Percentiles rank a stretch among this genome's conserved stretches.
phyloP scores from a whole-genome alignment of 1,140 invertebrate species.

The Asbolus verrucosus region DNA sequence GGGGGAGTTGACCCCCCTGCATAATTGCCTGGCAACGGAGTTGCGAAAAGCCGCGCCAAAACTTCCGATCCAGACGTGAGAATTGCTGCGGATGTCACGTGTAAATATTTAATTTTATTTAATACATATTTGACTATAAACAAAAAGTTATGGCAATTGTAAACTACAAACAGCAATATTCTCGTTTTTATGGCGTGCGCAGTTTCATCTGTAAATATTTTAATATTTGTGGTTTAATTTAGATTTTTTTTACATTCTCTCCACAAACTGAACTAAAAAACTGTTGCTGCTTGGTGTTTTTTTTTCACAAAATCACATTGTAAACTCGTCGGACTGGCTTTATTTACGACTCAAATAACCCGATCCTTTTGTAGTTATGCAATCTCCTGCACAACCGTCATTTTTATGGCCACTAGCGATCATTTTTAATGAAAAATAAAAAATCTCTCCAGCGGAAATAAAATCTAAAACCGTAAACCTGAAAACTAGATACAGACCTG shows the following conservation, averaged over 20 bases:
- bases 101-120: conserved; percentile 31
- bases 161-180: conserved; percentile 10
- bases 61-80: not conserved
- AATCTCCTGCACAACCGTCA: too few relatives aligned
- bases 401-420: too few relatives aligned
- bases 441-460: too few relatives aligned
- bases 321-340: conserved; percentile 3
- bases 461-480: too few relatives aligned
- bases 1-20: not conserved
- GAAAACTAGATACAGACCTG: too few relatives aligned
- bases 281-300: too few relatives aligned
- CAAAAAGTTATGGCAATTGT: conserved; percentile 29
- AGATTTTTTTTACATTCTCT: too few relatives aligned
- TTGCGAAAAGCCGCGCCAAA: conserved; percentile 5
- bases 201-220: conserved; percentile 17
- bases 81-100: conserved; percentile 6
- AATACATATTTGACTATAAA: conserved; percentile 22
- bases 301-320: not conserved
- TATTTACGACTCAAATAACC: not conserved
- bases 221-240: too few relatives aligned
- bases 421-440: too few relatives aligned
- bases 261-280: too few relatives aligned
- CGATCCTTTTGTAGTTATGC: conserved; percentile 16
- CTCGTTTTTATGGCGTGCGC: not conserved
- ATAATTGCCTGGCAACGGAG: not conserved